Conservation (phyloP, 2,888 invertebrate species). For the Pharmacophagus antenor region DNA sequence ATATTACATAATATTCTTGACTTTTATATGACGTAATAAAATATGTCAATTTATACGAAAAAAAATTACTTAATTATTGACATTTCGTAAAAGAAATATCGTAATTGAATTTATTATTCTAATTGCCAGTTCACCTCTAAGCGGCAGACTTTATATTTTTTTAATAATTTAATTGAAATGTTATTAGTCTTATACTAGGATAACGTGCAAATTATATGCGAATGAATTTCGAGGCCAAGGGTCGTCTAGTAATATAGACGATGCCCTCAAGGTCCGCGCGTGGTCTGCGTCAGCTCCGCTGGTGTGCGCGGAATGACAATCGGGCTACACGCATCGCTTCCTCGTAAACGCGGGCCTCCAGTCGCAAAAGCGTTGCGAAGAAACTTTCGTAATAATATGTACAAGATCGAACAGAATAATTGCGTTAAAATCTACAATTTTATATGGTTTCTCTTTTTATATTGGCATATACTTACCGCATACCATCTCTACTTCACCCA, state of each 20-base stretch:
- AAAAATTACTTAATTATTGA: no score
- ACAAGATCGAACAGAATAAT: no score
- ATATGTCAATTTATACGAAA: no score
- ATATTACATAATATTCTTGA: not conserved
- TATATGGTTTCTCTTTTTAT: no score
- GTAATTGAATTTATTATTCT: no score
- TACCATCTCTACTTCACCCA: no score
- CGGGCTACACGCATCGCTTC: not conserved
- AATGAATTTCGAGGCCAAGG: not conserved
- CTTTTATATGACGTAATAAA: not conserved
- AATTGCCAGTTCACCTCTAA: not conserved
- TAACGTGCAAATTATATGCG: not conserved
- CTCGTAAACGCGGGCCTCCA: conserved; percentile 3
- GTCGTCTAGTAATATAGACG: conserved; percentile 3
- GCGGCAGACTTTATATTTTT: not conserved
- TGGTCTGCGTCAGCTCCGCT: conserved; percentile 13
- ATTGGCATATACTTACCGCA: no score
- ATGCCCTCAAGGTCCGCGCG: conserved; percentile 2
- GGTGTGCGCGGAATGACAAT: conserved; percentile 17
- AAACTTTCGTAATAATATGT: not conserved
- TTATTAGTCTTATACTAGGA: not conserved
- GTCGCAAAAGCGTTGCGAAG: not conserved
- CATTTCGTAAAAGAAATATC: no score
- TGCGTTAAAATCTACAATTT: no score
- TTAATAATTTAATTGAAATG: not conserved